Evolutionary conservation across 2,888 invertebrate species (phyloP).

Genomic region (Watsonalla cultraria): DNA sequence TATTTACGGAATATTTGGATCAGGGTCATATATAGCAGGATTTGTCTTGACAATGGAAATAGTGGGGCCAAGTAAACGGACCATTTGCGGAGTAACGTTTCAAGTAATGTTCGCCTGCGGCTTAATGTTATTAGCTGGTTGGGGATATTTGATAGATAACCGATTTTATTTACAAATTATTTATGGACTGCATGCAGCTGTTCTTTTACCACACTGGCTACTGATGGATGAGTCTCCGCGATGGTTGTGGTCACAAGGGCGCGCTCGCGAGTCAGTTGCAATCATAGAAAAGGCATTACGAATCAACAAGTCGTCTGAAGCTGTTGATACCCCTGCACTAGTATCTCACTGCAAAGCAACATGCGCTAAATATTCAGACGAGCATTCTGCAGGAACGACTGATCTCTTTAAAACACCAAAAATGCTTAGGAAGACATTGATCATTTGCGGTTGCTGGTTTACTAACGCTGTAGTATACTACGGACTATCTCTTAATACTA

Average conservation of each 20-base stretch:
- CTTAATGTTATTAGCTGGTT: constrained; percentile 88
- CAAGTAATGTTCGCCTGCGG: constrained; percentile 89
- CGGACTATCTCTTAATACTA: constrained; percentile 88
- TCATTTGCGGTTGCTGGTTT: constrained; percentile 91
- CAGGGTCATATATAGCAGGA: constrained; percentile 85
- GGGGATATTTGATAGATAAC: constrained; percentile 88
- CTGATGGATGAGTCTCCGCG: constrained; percentile 92
- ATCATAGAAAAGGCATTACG: constrained; percentile 86
- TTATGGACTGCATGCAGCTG: constrained; percentile 85
- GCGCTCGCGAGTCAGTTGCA: constrained; percentile 84
- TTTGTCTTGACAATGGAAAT: constrained; percentile 89
- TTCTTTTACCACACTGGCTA: constrained; percentile 89
- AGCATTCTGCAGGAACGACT: constrained; percentile 78
- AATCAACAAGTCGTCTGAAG: constrained; percentile 81
- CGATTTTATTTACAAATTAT: constrained; percentile 86
- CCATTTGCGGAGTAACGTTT: constrained; percentile 88
- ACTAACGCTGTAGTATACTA: constrained; percentile 92
- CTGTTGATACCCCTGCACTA: constrained; percentile 81
- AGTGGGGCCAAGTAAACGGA: constrained; percentile 88
- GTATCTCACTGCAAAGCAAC: constrained; percentile 80
- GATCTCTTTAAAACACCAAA: constrained; percentile 90
- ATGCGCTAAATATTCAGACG: constrained; percentile 62
- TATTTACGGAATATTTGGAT: constrained; percentile 89
- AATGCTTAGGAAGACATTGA: constrained; percentile 86
- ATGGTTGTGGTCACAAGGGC: constrained; percentile 92